A percentile compares a stretch with the other conserved stretches of the same genome.
These are phyloP conservation scores for Nasonia vitripennis DNA, from an alignment of 1,140 invertebrate genomes.

Conservation along the genomic window DNA sequence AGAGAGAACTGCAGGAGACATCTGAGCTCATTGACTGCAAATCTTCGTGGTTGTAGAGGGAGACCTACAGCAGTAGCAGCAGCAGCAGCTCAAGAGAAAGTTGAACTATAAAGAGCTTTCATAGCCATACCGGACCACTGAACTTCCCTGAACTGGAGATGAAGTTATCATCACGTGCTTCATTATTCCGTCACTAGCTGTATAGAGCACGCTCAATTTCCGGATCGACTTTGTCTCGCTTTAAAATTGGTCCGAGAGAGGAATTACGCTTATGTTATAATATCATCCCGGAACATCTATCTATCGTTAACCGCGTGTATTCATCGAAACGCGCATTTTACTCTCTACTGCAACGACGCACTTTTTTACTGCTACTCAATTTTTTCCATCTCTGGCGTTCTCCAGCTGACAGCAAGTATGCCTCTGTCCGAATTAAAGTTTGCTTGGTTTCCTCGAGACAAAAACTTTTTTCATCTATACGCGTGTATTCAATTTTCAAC, in stretches of 20 bases:
- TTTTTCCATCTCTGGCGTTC: background rate
- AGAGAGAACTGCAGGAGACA: background rate
- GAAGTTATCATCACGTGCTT: slow-evolving; percentile 9
- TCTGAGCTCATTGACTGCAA: slow-evolving; percentile 5
- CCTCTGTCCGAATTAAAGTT: background rate
- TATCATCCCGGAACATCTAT: background rate
- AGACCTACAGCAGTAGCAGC: background rate
- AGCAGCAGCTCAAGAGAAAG: background rate
- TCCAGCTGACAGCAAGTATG: background rate
- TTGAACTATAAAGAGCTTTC: slow-evolving; percentile 32
- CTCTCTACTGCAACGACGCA: too few species aligned
- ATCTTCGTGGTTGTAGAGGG: background rate
- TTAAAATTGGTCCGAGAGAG: background rate
- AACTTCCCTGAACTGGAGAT: background rate
- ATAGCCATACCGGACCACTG: background rate
- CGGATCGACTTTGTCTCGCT: background rate
- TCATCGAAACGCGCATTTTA: too few species aligned
- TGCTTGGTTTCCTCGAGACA: background rate
- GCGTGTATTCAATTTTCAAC: background rate
- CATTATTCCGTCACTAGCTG: background rate
- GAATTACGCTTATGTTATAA: background rate
- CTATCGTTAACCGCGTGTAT: background rate
- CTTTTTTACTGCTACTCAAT: background rate
- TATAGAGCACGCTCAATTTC: background rate
- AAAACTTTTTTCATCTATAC: background rate